These are phyloP conservation scores for Macrosiphum euphorbiae DNA, from an alignment of 2,888 invertebrate genomes.

Conservation along the genomic window DNA sequence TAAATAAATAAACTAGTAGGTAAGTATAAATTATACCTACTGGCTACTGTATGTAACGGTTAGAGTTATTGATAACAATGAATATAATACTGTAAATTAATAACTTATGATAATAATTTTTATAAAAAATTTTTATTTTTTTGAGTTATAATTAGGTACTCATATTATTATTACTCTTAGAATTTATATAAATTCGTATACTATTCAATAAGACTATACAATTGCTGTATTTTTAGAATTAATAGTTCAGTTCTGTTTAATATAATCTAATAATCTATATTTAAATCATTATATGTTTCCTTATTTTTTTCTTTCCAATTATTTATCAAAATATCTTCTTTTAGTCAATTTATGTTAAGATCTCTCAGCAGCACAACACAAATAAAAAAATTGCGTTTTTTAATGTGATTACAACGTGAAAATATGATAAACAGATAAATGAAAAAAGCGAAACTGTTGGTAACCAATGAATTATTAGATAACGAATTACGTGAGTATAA, in stretches of 20 bases:
- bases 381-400: not conserved
- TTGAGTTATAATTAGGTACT: too few relatives aligned
- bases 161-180: not conserved
- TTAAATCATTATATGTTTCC: not conserved
- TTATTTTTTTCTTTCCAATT: not conserved
- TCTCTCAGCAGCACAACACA: not conserved
- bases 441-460: slow-evolving; percentile 9
- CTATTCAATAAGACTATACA: not conserved
- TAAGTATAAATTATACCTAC: too few relatives aligned
- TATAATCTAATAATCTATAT: not conserved
- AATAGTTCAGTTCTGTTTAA: not conserved
- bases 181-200: not conserved
- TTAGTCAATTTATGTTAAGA: not conserved
- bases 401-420: not conserved
- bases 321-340: not conserved
- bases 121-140: not conserved
- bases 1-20: not conserved
- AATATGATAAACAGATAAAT: not conserved
- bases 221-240: not conserved
- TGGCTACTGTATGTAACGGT: too few relatives aligned
- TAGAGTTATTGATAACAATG: too few relatives aligned
- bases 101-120: not conserved
- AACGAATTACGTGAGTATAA: not conserved
- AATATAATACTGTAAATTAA: not conserved
- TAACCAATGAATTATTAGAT: not conserved